Evolutionary conservation across 37 sponge, comb jelly and placozoan species (phyloP), one percentile per base, ranked within the genome.

Genomic region (Hormiphora californensis): DNA sequence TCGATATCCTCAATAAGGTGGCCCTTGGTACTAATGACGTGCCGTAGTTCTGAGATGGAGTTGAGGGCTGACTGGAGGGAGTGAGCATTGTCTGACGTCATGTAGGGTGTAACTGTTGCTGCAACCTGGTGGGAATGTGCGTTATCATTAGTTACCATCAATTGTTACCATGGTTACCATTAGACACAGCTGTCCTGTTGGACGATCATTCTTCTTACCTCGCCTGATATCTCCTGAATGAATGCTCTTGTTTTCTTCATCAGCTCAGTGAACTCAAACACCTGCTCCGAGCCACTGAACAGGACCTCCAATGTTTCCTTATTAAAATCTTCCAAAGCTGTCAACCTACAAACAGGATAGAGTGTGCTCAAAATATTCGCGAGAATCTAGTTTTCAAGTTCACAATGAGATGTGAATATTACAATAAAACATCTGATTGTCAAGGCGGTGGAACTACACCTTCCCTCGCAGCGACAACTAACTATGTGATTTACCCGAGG

Each of bases 1-100:
- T 73, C 81, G 23, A 33, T 73, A 33, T 73, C 81, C 38, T 73
- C 81, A 32, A 73, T 73, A 28, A 73, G 81, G 38, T 73, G 41
- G 25, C 36, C 32, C 25, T 46, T 39, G 28, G 81, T 73, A 4
- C 43, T 73, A 43, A 73, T 73, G 44, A 43, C 40, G 44, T 73
- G 81, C 25, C 43, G 40, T 43, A 73, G 40, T 28, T 73, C 81
- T 23, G 38, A 7, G 81, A 73, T 73, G 23, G 81, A 43, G 81
- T 73, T 73, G 23, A 73, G 81, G 27, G 81, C 81, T 73, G 35
- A 33, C 25, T 73, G 81, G 44, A 73, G 81, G 12, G 40, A 25
- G 27, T 73, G 81, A 12, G 81, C 46, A 28, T 17, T 33, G 1
- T 73, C 81, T 25, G 81, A 73, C 12, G 81, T 11, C 27, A 41